Conservation (phyloP, 2,113 vertebrate species). For the Etheostoma spectabile region DNA sequence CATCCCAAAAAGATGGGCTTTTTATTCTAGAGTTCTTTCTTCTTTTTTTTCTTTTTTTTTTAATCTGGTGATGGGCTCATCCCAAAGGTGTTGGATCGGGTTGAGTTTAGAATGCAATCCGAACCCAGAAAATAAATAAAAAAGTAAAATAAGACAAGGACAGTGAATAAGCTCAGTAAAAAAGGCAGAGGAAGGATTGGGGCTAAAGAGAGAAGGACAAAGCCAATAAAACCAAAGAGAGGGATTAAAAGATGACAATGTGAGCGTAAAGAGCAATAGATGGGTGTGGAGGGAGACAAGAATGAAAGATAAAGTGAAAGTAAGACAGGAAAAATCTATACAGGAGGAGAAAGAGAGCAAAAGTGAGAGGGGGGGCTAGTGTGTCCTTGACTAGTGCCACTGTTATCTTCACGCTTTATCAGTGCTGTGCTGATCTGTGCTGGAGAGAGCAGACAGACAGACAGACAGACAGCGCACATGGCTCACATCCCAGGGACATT, state of each 20-base stretch:
- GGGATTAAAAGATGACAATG: slow-evolving; percentile 32
- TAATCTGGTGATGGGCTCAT: neutral
- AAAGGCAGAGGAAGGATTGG: slow-evolving; percentile 1
- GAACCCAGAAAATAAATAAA: neutral
- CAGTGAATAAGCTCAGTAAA: neutral
- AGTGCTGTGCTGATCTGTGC: slow-evolving; percentile 60
- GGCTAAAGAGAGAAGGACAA: neutral
- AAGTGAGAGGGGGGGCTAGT: slow-evolving; percentile 39
- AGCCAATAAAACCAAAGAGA: neutral
- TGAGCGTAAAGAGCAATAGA: slow-evolving; percentile 16
- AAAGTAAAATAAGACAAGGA: neutral
- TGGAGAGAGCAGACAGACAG: slow-evolving; percentile 45
- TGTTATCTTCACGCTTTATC: slow-evolving; percentile 72
- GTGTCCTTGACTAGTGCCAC: slow-evolving; percentile 67
- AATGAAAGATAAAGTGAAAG: slow-evolving; percentile 24
- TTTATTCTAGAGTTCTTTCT: neutral
- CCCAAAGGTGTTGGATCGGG: neutral
- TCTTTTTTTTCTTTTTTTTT: neutral
- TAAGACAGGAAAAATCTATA: slow-evolving; percentile 45
- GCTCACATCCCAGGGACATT: slow-evolving; percentile 67
- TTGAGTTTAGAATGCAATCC: neutral
- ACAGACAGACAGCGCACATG: slow-evolving; percentile 48
- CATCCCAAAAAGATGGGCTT: neutral
- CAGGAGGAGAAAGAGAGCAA: slow-evolving; percentile 29
- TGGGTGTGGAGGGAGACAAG: slow-evolving; percentile 23